These are phyloP conservation scores for Botia kubotai DNA, from an alignment of 2,797 vertebrate genomes.

Conservation along the genomic window DNA sequence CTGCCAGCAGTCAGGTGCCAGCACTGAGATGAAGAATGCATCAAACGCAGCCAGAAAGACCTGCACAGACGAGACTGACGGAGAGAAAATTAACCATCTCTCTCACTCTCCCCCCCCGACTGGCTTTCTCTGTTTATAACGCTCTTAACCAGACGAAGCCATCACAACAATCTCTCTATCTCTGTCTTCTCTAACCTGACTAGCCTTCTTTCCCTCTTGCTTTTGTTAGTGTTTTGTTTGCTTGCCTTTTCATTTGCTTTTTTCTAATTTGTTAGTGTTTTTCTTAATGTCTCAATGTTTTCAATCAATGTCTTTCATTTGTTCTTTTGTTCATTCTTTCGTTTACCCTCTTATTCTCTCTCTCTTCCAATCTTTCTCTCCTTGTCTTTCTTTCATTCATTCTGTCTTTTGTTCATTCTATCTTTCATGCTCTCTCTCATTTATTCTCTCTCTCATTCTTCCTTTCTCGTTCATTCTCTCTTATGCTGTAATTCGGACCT, in stretches of 20 bases:
- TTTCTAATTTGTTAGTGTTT: neutral
- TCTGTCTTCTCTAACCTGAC: neutral
- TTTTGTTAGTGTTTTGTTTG: neutral
- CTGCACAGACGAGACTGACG: conserved; percentile 47
- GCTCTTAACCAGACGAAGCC: conserved; percentile 5
- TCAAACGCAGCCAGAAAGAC: conserved; percentile 32
- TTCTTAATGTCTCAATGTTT: no score
- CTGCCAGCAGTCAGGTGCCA: conserved; percentile 53
- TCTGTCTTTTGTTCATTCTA: neutral
- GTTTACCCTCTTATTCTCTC: neutral
- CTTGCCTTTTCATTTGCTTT: neutral
- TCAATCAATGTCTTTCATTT: neutral
- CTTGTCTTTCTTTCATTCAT: neutral
- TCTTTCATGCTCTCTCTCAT: neutral
- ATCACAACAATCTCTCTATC: neutral
- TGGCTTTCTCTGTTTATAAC: neutral
- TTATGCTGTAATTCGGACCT: neutral
- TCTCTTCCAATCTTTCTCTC: no score
- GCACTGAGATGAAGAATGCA: conserved; percentile 54
- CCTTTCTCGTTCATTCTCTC: no score
- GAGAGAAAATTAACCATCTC: conserved; percentile 37
- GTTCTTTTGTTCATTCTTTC: neutral
- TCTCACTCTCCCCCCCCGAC: conserved; percentile 19
- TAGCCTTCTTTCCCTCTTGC: neutral
- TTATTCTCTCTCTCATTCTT: neutral